Base-by-base conservation (phyloP, 2,888 invertebrate genomes). In the Fabriciana adippe region DNA sequence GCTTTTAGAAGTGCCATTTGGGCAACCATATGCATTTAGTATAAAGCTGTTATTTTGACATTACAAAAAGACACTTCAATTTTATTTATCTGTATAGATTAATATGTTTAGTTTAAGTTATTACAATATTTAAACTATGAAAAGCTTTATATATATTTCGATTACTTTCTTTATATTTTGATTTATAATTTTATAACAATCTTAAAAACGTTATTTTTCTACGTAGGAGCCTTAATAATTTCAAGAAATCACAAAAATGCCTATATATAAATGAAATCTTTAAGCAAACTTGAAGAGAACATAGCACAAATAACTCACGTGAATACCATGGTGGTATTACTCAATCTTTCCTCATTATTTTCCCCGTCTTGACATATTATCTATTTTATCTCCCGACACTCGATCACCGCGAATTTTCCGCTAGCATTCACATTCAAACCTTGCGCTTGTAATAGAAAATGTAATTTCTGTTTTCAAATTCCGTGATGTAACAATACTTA, bases 371-470 rank as follows among this genome's bases (percentile, higher is more conserved):
- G 48, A 60, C 61, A 67, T n/a, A 50, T 50, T 60, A 31, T 55
- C 55, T 55, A 57, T 56, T 65, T 21, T 50, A 54, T 60, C 51
- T 55, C 55, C 50, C 48, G 48, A 55, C 68, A 61, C 80, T 85
- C 83, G 81, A 87, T 87, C 83, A 85, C 79, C 79, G 82, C 79
- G 85, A 85, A 87, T 87, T 87, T 86, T 82, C 79, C 81, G 78
- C 77, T 81, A 81, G 83, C 82, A 79, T 78, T 80, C 50, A 60
- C 31, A 60, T 60, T 50, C 48, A 16, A 60, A 60, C 16, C 50
- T 48, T 59, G 41, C 41, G 26, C 47, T 47, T 57, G 18, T 3
- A 5, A 26, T 26, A 59, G n/a, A 18, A 31, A 31, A 14, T 35
- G 18, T 55, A 21, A 47, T 18, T 6, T 41, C 18, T 18, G 6